phyloP scores from a whole-genome alignment of 2,888 invertebrate species.

The Encarsia formosa region DNA sequence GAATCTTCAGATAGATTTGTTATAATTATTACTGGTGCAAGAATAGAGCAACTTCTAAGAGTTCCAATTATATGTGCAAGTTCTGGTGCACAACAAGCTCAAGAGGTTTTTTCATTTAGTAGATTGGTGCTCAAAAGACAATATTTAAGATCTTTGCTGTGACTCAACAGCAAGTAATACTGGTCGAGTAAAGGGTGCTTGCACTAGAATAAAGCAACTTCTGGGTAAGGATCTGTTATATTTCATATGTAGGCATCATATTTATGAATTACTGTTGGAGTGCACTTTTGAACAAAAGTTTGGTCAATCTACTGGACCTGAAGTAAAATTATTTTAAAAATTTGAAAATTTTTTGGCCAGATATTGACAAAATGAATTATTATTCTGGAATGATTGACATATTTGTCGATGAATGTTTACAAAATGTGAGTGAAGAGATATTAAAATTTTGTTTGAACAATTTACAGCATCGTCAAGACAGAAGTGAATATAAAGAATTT shows the following conservation, averaged over 20 bases:
- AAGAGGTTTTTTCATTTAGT: constrained; percentile 22
- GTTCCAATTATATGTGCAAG: constrained; percentile 27
- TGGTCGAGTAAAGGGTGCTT: constrained; percentile 31
- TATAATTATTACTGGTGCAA: constrained; percentile 29
- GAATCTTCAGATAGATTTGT: constrained; percentile 31
- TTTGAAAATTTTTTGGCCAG: constrained; percentile 21
- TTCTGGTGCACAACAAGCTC: constrained; percentile 27
- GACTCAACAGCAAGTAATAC: constrained; percentile 36
- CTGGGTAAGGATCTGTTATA: constrained; percentile 30
- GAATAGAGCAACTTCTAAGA: constrained; percentile 31
- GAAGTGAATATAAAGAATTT: neutral
- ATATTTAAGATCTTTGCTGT: constrained; percentile 31
- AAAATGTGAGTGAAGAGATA: neutral
- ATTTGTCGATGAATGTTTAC: neutral
- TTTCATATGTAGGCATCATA: constrained; percentile 35
- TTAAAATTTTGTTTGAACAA: neutral
- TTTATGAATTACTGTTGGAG: constrained; percentile 24
- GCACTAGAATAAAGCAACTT: constrained; percentile 30
- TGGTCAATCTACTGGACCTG: constrained; percentile 17
- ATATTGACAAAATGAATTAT: constrained; percentile 19
- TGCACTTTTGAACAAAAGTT: constrained; percentile 9
- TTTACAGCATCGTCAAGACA: neutral
- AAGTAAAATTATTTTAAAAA: constrained; percentile 25
- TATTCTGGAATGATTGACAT: constrained; percentile 6
- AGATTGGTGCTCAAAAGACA: constrained; percentile 31